phyloP scores from a whole-genome alignment of 92 coral and sea anemone genomes.

The Paramuricea clavata region DNA sequence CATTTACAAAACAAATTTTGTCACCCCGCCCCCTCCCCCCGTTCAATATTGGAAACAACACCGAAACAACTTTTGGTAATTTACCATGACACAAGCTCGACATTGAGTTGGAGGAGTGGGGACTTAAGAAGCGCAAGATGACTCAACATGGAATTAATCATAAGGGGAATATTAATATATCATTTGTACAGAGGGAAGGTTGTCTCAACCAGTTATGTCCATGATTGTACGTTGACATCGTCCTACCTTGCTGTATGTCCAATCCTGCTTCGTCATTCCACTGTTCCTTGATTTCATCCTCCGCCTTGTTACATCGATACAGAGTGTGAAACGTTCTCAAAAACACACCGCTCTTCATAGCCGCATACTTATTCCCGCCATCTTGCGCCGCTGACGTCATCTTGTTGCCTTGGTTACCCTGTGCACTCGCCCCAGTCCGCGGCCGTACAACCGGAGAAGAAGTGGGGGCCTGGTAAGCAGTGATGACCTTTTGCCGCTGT shows the following conservation, averaged over 20 bases:
- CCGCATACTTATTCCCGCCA: not conserved
- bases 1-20: too few relatives aligned
- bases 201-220: too few relatives aligned
- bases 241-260: conserved; percentile 3
- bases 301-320: conserved; percentile 37
- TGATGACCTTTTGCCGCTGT: not conserved
- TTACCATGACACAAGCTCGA: too few relatives aligned
- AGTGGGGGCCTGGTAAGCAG: conserved; percentile 20
- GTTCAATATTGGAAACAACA: too few relatives aligned
- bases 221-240: too few relatives aligned
- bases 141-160: too few relatives aligned
- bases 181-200: not conserved
- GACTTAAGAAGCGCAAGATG: too few relatives aligned
- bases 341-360: conserved; percentile 28
- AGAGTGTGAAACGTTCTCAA: conserved; percentile 42
- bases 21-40: too few relatives aligned
- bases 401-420: conserved; percentile 12
- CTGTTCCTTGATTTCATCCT: not conserved
- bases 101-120: too few relatives aligned
- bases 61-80: too few relatives aligned
- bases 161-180: too few relatives aligned
- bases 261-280: conserved; percentile 5
- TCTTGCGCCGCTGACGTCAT: not conserved
- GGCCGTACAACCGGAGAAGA: conserved; percentile 3
- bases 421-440: conserved; percentile 4